Evolutionary conservation across 2,888 invertebrate genomes (phyloP).

Genomic region (Erannis defoliaria): DNA sequence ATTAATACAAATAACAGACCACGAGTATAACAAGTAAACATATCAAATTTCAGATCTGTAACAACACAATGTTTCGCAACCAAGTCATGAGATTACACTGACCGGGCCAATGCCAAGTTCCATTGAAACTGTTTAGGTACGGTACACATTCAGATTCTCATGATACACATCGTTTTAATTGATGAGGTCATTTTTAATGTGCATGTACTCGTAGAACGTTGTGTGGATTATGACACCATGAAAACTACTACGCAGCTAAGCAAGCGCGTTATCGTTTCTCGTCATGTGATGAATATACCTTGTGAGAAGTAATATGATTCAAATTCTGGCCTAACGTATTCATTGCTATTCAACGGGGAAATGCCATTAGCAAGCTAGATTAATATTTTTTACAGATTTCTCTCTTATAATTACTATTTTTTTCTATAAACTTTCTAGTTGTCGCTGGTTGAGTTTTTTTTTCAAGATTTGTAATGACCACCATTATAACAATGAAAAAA

Average conservation of each 20-base stretch:
- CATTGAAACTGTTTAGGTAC: conserved; percentile 47
- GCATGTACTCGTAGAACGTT: conserved; percentile 18
- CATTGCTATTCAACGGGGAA: too few species aligned
- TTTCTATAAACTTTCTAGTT: too few species aligned
- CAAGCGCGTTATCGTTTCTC: neutral
- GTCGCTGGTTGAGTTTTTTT: too few species aligned
- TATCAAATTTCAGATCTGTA: conserved; percentile 20
- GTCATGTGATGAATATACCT: neutral
- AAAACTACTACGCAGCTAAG: conserved; percentile 15
- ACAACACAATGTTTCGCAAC: conserved; percentile 24
- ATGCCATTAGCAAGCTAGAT: too few species aligned
- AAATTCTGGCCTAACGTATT: neutral
- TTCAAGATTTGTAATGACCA: too few species aligned
- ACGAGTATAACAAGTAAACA: neutral
- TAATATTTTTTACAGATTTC: too few species aligned
- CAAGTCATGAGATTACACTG: conserved; percentile 43
- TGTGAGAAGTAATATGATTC: neutral
- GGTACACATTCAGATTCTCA: conserved; percentile 41
- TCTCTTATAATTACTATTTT: too few species aligned
- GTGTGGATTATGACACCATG: conserved; percentile 25
- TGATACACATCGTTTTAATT: conserved; percentile 46
- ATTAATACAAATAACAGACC: neutral
- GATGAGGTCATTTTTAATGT: conserved; percentile 49
- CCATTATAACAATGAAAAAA: too few species aligned
- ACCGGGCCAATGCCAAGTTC: conserved; percentile 56